Evolutionary conservation across 2,113 vertebrate genomes (phyloP).

Genomic region (Pelodiscus sinensis): DNA sequence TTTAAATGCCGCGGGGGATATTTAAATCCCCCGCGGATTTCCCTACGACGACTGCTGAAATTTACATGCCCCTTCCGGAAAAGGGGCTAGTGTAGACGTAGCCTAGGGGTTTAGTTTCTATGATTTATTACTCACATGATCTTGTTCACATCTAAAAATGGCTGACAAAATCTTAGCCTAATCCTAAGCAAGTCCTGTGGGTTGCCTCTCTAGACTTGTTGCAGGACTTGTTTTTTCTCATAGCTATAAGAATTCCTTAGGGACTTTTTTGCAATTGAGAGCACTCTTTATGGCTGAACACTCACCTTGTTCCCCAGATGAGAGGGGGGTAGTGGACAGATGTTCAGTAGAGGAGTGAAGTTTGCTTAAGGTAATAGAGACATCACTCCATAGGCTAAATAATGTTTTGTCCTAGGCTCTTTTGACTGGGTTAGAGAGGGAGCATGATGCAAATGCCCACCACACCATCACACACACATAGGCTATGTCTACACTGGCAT

Average conservation of each 20-base stretch:
- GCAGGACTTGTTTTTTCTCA: not conserved
- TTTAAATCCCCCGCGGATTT: no score
- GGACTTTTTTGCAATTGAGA: not conserved
- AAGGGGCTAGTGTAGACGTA: no score
- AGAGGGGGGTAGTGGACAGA: not conserved
- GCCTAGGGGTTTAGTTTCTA: no score
- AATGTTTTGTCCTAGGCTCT: not conserved
- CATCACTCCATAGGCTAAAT: not conserved
- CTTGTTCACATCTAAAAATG: not conserved
- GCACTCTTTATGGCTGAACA: not conserved
- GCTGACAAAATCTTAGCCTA: no score
- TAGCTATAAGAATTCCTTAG: not conserved
- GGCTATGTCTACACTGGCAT: no score
- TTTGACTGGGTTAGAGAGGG: not conserved
- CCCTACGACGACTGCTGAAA: no score
- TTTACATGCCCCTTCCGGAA: no score
- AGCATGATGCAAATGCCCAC: not conserved
- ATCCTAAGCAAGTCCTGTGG: no score
- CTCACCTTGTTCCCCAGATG: not conserved
- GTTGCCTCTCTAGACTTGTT: not conserved
- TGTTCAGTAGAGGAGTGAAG: not conserved
- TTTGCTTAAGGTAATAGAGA: not conserved
- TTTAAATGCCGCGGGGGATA: no score
- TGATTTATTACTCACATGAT: no score
- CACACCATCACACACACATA: not conserved